Conservation (phyloP, 2,888 invertebrate genomes). For the Cyrtodaria siliqua region DNA sequence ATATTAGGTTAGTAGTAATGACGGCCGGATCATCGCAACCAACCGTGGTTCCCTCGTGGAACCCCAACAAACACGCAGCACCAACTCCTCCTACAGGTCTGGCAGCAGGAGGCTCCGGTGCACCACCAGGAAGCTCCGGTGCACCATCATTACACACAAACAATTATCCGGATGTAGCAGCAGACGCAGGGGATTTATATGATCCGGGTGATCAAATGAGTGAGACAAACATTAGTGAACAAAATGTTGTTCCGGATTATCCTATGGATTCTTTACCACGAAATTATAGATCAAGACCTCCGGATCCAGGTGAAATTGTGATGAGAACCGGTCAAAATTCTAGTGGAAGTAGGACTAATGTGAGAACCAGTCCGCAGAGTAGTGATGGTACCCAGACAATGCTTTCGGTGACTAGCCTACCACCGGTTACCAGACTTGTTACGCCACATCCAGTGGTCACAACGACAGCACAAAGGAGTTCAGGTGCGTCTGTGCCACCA, state of each 20-base stretch:
- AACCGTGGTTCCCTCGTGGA: conserved; percentile 21
- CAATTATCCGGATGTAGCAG: conserved; percentile 58
- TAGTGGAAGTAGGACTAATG: conserved; percentile 5
- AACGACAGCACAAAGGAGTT: conserved; percentile 5
- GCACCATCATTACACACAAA: neutral
- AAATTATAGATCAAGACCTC: conserved; percentile 8
- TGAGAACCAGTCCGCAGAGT: conserved; percentile 20
- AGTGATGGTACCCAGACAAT: conserved; percentile 16
- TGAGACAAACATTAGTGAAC: conserved; percentile 8
- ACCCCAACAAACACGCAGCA: conserved; percentile 37
- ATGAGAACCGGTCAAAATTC: neutral
- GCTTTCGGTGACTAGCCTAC: conserved; percentile 22
- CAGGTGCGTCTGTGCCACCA: neutral
- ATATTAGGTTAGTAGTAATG: conserved; percentile 3
- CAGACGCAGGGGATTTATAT: conserved; percentile 50
- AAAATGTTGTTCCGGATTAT: conserved; percentile 50
- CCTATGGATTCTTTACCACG: conserved; percentile 63
- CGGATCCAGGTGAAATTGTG: too few relatives aligned
- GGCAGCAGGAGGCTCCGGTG: neutral
- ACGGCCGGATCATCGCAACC: conserved; percentile 23
- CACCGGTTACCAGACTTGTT: neutral
- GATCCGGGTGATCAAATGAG: conserved; percentile 14
- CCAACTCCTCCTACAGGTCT: conserved; percentile 42
- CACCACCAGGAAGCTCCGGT: neutral
- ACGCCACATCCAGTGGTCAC: neutral